phyloP scores from a whole-genome alignment of 2,888 invertebrate species.

The Myopa testacea region DNA sequence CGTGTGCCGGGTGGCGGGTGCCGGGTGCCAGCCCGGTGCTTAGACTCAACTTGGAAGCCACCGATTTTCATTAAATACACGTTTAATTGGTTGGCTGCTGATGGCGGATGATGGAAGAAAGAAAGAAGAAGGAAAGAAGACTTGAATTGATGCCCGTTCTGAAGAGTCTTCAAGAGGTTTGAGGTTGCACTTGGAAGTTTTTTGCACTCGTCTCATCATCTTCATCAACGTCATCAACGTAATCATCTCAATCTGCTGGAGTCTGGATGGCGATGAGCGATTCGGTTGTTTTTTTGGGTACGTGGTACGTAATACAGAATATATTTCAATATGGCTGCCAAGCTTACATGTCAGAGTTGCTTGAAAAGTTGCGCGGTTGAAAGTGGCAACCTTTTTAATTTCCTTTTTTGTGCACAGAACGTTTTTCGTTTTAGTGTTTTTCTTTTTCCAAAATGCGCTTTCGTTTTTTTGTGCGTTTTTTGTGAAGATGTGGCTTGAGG shows the following conservation, averaged over 20 bases:
- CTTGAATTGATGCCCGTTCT: not conserved
- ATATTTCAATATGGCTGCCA: constrained; percentile 6
- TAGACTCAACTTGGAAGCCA: constrained; percentile 15
- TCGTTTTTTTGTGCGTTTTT: not conserved
- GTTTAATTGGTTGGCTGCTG: not conserved
- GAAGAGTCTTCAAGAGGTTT: too few relatives aligned
- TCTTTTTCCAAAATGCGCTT: not conserved
- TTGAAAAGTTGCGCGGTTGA: not conserved
- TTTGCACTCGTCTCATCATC: not conserved
- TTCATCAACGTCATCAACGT: too few relatives aligned
- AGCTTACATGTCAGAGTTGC: not conserved
- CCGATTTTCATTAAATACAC: constrained; percentile 9
- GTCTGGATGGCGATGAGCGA: too few relatives aligned
- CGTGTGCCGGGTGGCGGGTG: too few relatives aligned
- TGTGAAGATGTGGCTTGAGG: not conserved
- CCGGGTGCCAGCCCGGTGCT: too few relatives aligned
- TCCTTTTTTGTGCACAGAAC: not conserved
- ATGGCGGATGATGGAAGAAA: not conserved
- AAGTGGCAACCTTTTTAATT: not conserved
- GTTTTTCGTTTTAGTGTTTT: not conserved
- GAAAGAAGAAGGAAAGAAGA: not conserved
- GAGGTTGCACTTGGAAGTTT: too few relatives aligned
- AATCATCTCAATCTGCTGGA: too few relatives aligned
- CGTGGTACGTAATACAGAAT: not conserved
- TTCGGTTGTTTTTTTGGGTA: not conserved